A percentile compares a stretch with the other conserved stretches of the same genome.
Conservation (phyloP, 2,888 invertebrate species). For the Sarcophaga carnaria region DNA sequence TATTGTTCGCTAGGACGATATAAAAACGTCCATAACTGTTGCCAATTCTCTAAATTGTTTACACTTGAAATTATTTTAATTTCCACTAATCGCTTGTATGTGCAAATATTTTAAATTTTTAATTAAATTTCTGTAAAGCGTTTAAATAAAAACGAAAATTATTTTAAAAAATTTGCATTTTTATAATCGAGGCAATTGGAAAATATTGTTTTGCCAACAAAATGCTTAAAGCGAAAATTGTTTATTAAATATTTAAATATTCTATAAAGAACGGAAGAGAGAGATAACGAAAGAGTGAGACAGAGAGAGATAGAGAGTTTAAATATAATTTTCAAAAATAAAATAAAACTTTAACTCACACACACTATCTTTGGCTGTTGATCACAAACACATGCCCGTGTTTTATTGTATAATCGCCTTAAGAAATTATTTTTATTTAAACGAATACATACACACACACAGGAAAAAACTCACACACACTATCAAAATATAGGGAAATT, state of each 20-base stretch:
- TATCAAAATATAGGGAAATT: slow-evolving; percentile 47
- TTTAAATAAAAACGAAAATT: background rate
- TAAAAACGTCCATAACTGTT: background rate
- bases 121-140: slow-evolving; percentile 34
- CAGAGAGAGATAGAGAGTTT: background rate
- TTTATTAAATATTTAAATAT: slow-evolving; percentile 8
- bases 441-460: background rate
- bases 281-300: background rate
- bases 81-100: background rate
- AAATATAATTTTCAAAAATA: no score
- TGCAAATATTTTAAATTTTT: slow-evolving; percentile 11
- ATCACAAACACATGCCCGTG: slow-evolving; percentile 42
- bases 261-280: background rate
- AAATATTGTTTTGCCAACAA: background rate
- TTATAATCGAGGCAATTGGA: background rate
- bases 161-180: background rate
- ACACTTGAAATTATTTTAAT: background rate
- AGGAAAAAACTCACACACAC: background rate
- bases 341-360: background rate
- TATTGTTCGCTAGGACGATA: no score
- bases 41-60: background rate
- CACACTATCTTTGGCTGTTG: background rate
- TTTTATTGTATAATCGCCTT: slow-evolving; percentile 47
- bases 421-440: slow-evolving; percentile 46
- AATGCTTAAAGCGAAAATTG: background rate